Percentiles rank a stretch among this genome's conserved stretches.
Conservation (phyloP, 1,140 invertebrate species). For the Eriosoma lanigerum region DNA sequence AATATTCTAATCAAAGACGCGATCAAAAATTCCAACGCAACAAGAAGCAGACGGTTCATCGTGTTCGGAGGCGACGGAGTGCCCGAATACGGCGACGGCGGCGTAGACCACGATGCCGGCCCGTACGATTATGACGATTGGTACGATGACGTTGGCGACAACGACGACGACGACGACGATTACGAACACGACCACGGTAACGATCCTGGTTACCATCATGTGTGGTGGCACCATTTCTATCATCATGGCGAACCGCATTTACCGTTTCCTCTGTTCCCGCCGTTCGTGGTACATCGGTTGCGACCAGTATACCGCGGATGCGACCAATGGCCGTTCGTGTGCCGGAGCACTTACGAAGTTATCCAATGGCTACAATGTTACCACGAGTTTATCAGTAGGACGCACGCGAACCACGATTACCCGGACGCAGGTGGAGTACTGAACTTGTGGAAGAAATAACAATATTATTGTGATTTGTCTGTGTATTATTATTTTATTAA, state of each 20-base stretch:
- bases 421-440: neutral
- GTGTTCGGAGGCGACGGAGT: constrained; percentile 1
- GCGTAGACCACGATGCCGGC: neutral
- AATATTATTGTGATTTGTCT: no score
- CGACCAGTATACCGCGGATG: neutral
- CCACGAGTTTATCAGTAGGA: neutral
- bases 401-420: neutral
- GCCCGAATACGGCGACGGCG: neutral
- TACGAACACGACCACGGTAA: neutral
- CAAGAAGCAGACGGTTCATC: neutral
- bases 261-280: constrained; percentile 37
- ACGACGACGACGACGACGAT: neutral
- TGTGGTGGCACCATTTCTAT: constrained; percentile 34
- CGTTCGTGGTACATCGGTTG: neutral
- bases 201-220: constrained; percentile 14
- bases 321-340: constrained; percentile 17
- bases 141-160: neutral
- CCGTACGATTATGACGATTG: neutral
- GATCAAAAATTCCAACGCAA: neutral
- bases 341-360: constrained; percentile 6
- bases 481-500: no score
- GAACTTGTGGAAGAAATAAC: constrained; percentile 10
- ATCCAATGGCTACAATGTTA: constrained; percentile 44
- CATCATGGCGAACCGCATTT: constrained; percentile 12
- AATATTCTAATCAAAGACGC: no score